Percentiles rank a stretch among this genome's conserved stretches.
Evolutionary conservation across 1,140 invertebrate species (phyloP).

Genomic region (Protaetia brevitarsis): DNA sequence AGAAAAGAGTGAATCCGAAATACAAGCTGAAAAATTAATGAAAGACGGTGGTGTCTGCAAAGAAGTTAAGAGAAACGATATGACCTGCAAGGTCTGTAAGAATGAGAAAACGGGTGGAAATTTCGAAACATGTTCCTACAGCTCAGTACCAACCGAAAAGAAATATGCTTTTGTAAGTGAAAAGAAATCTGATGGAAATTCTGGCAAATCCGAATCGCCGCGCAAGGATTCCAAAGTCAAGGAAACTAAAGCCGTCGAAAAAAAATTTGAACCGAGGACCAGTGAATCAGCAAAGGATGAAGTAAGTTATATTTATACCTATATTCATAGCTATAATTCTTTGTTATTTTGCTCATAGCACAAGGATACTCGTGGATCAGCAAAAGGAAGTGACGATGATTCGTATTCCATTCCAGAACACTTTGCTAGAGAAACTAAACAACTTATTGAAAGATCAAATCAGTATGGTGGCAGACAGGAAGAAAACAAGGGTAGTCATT

Average conservation of each 20-base stretch:
- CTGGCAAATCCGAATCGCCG: slow-evolving; percentile 27
- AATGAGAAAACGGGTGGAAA: slow-evolving; percentile 65
- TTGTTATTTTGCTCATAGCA: not conserved
- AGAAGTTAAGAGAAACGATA: slow-evolving; percentile 59
- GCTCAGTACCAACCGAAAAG: slow-evolving; percentile 64
- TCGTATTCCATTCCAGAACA: slow-evolving; percentile 28
- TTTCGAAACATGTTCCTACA: slow-evolving; percentile 69
- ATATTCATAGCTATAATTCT: not conserved
- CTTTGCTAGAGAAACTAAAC: slow-evolving; percentile 21
- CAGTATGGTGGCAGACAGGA: not conserved
- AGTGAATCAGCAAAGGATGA: not conserved
- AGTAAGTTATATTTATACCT: not conserved
- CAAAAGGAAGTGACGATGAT: slow-evolving; percentile 25
- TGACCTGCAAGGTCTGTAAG: slow-evolving; percentile 65
- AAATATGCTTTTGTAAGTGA: slow-evolving; percentile 65
- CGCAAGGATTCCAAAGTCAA: slow-evolving; percentile 26
- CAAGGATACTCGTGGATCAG: not conserved
- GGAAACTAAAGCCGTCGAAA: not conserved
- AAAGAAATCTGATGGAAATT: slow-evolving; percentile 56
- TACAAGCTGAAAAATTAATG: slow-evolving; percentile 56
- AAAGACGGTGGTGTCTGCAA: slow-evolving; percentile 61
- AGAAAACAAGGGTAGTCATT: slow-evolving; percentile 21
- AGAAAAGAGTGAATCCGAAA: slow-evolving; percentile 51
- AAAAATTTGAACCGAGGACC: not conserved
- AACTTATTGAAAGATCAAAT: not conserved